phyloP scores from a whole-genome alignment of 2,797 vertebrate genomes.

The Podarcis lilfordi region DNA sequence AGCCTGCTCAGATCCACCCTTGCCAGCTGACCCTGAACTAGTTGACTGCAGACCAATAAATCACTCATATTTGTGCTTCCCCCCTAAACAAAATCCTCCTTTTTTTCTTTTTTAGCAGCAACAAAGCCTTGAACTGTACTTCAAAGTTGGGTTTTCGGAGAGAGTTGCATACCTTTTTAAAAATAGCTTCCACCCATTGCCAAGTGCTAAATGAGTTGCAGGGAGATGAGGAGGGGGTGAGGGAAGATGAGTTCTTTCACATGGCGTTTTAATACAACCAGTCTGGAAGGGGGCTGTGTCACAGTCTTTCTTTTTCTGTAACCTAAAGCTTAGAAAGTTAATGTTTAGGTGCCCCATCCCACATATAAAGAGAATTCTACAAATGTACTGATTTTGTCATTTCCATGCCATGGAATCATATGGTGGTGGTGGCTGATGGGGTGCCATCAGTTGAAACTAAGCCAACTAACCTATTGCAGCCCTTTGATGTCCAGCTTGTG shows the following conservation, averaged over 20 bases:
- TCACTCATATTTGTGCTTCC: conserved; percentile 47
- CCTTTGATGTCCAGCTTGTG: too few relatives aligned
- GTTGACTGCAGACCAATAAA: conserved; percentile 6
- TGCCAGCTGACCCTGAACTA: conserved; percentile 22
- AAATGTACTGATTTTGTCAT: background rate
- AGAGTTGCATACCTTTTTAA: conserved; percentile 63
- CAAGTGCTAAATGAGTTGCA: conserved; percentile 67
- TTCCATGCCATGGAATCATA: background rate
- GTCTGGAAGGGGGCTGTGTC: background rate
- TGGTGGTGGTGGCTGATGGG: too few relatives aligned
- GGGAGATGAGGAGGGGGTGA: conserved; percentile 1
- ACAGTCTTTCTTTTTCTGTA: background rate
- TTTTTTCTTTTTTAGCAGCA: conserved; percentile 49
- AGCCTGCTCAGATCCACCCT: conserved; percentile 6
- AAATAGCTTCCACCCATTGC: conserved; percentile 59
- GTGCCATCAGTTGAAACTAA: too few relatives aligned
- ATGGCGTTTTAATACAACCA: conserved; percentile 29
- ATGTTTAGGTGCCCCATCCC: background rate
- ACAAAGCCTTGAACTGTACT: conserved; percentile 65
- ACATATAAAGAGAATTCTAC: background rate
- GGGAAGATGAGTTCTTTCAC: conserved; percentile 52
- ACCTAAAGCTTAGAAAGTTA: background rate
- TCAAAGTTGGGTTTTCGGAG: conserved; percentile 61
- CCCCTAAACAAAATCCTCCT: background rate
- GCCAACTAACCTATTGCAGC: too few relatives aligned